Percentiles rank a stretch among this genome's conserved stretches.
Evolutionary conservation across 1,140 invertebrate species (phyloP).

Genomic region (Tetramorium alpestre): DNA sequence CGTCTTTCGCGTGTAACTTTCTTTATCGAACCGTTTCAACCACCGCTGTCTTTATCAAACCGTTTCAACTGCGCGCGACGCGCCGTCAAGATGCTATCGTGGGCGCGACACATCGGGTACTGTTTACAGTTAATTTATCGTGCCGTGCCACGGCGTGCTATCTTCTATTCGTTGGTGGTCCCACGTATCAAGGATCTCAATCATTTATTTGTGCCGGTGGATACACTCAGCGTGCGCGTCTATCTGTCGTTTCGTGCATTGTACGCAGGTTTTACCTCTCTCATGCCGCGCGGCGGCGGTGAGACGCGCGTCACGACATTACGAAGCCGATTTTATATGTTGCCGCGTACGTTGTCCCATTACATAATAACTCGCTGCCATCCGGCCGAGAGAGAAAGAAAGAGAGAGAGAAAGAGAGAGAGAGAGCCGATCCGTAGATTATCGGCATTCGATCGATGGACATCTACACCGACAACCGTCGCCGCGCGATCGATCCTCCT

Average conservation of each 20-base stretch:
- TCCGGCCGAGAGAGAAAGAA: constrained; percentile 32
- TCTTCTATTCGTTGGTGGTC: constrained; percentile 73
- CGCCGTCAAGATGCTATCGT: background rate
- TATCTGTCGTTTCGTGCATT: constrained; percentile 70
- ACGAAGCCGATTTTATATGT: constrained; percentile 74
- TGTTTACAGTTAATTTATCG: constrained; percentile 59
- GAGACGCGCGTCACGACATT: constrained; percentile 65
- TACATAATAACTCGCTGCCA: constrained; percentile 73
- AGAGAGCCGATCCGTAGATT: constrained; percentile 60
- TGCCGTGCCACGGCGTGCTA: constrained; percentile 43
- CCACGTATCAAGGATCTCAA: constrained; percentile 72
- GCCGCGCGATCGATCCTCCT: constrained; percentile 50
- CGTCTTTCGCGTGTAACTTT: background rate
- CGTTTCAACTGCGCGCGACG: background rate
- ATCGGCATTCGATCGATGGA: constrained; percentile 71
- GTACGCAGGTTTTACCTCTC: constrained; percentile 52
- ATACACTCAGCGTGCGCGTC: constrained; percentile 63
- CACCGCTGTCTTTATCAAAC: background rate
- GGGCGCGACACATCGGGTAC: constrained; percentile 15
- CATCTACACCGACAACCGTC: constrained; percentile 72
- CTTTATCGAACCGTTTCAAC: background rate
- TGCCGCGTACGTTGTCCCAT: constrained; percentile 67
- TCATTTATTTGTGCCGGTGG: constrained; percentile 76
- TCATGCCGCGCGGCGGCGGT: constrained; percentile 31
- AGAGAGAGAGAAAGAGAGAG: background rate